phyloP scores from a whole-genome alignment of 2,797 vertebrate genomes.

The Sandelia bainsii region DNA sequence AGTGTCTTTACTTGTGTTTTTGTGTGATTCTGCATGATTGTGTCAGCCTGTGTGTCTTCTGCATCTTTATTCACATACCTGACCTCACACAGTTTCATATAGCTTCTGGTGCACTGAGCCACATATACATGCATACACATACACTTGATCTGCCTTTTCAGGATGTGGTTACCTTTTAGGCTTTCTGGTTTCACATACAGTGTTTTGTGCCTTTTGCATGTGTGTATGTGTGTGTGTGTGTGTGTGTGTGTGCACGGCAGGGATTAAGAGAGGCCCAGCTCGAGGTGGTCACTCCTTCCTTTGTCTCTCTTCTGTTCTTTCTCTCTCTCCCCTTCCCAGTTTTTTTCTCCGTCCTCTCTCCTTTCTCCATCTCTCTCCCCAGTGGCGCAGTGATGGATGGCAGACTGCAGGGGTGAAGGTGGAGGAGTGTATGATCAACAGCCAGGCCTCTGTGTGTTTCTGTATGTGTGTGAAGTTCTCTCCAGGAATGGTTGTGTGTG shows the following conservation, averaged over 20 bases:
- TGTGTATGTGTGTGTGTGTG: constrained; percentile 26
- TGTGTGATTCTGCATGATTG: constrained; percentile 1
- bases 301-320: constrained; percentile 57
- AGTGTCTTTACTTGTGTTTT: background rate
- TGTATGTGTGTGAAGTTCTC: constrained; percentile 34
- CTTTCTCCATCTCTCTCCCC: constrained; percentile 54
- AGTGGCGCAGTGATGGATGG: constrained; percentile 75
- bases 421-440: constrained; percentile 72
- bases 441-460: constrained; percentile 38
- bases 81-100: constrained; percentile 33
- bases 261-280: constrained; percentile 73
- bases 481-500: constrained; percentile 32
- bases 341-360: constrained; percentile 40
- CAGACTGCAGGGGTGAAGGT: constrained; percentile 79
- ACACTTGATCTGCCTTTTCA: constrained; percentile 46
- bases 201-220: constrained; percentile 15
- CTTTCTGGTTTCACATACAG: constrained; percentile 74
- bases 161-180: constrained; percentile 75
- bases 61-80: constrained; percentile 12
- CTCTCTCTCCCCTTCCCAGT: constrained; percentile 36
- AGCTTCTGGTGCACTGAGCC: constrained; percentile 50
- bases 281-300: constrained; percentile 66
- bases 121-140: constrained; percentile 26
- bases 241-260: constrained; percentile 4
- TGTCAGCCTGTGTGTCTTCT: constrained; percentile 8